A percentile compares a stretch with the other conserved stretches of the same genome.
These are phyloP conservation scores for Pocillopora meandrina DNA, from an alignment of 92 coral and sea anemone species.

Conservation along the genomic window DNA sequence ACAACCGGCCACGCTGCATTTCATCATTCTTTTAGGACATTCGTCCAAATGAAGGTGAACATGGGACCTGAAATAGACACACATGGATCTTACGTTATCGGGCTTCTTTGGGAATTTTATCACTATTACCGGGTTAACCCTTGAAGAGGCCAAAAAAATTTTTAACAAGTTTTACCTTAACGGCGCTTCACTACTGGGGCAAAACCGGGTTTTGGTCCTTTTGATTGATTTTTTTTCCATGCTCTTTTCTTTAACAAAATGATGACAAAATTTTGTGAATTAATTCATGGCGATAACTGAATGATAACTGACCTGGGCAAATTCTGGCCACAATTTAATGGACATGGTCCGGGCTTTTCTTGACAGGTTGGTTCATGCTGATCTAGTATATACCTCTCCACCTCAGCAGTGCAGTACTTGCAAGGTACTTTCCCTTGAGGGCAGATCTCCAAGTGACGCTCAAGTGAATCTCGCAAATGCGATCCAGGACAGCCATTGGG, in stretches of 20 bases:
- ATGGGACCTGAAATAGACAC: conserved; percentile 21
- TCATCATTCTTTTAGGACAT: background rate
- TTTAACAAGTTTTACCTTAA: background rate
- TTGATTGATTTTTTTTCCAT: background rate
- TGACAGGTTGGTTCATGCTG: background rate
- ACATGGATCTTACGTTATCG: background rate
- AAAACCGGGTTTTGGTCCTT: background rate
- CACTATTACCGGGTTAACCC: background rate
- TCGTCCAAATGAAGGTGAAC: background rate
- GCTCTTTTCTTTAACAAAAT: background rate
- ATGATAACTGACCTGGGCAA: background rate
- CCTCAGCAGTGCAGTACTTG: no score
- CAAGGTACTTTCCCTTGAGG: no score
- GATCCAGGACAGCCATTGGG: no score
- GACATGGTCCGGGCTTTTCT: conserved; percentile 14
- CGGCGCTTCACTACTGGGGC: background rate
- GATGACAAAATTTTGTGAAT: background rate
- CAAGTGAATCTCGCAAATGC: no score
- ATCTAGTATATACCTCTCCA: no score
- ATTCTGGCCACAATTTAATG: background rate
- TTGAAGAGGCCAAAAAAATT: background rate
- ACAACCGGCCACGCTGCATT: background rate
- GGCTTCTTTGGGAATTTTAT: background rate
- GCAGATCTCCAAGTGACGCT: no score
- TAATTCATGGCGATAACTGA: background rate